Conservation (phyloP, 2,113 vertebrate species). For the Anser cygnoides region DNA sequence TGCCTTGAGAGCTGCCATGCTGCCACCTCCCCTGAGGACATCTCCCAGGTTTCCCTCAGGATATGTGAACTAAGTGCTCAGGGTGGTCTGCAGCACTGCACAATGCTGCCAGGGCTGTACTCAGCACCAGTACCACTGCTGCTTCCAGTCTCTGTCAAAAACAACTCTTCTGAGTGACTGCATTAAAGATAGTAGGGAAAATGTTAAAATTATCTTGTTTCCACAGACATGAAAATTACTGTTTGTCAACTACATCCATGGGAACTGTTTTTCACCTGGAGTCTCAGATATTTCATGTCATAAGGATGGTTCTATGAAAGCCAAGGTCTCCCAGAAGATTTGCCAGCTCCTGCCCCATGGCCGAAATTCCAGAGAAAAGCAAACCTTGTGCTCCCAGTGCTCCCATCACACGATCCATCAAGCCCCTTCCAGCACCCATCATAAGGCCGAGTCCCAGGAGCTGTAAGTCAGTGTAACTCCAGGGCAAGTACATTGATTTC, state of each 20-base stretch:
- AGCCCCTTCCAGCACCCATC: accelerated
- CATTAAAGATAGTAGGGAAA: not conserved
- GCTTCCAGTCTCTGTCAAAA: not conserved
- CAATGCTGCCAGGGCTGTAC: not conserved
- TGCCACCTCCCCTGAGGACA: not conserved
- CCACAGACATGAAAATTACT: not conserved
- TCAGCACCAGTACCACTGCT: not conserved
- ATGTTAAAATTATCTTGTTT: not conserved
- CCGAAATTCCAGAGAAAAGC: not conserved
- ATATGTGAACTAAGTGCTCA: not conserved
- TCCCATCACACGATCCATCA: not conserved
- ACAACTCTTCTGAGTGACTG: not conserved
- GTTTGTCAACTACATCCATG: accelerated
- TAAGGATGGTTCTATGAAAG: not conserved
- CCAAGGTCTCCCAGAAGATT: not conserved
- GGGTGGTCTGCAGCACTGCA: too few species aligned
- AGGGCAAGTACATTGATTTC: accelerated
- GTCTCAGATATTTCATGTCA: not conserved
- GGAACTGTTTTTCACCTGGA: not conserved
- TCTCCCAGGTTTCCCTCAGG: not conserved
- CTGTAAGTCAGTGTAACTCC: not conserved
- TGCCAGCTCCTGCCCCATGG: not conserved
- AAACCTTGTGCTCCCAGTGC: not conserved
- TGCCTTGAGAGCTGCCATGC: not conserved
- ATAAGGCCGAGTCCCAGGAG: not conserved